Base-by-base conservation (phyloP, 2,797 vertebrate species). In the Glyptemys insculpta region DNA sequence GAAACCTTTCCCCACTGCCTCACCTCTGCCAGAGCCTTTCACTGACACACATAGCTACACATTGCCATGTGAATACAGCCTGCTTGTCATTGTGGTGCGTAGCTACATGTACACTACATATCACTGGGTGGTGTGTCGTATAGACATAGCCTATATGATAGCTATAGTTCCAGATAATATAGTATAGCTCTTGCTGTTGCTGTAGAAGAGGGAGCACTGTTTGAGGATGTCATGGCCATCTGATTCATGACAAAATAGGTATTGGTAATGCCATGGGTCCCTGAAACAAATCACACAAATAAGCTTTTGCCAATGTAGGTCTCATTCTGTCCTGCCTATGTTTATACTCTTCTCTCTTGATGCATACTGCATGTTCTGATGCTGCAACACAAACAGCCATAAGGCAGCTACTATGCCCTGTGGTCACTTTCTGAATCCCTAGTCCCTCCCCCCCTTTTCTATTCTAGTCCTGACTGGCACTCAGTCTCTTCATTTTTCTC, bases 91-190 rank as follows among this genome's bases (percentile, higher is more conserved):
- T n/a, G 31, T 65, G 34, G 31, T 8, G 34, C 19, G 62, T n/a
- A 65, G 34, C 14, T n/a, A n/a, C 15, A 18, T 2, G 59, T 65
- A n/a, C 14, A 59, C 29, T 59, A 34, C 29, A 31, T 6, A 15
- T 16, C 18, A 19, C 3, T 34, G 31, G 34, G 27, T n/a, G 7
- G 18, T 16, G 4, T 19, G 15, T 18, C 19, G 31, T n/a, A 34
- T 19, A n/a, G 62, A 65, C 5, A 18, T n/a, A 34, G 11, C 57
- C 12, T 82, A 81, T n/a, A 5, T 85, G 94, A 68, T 95, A 96
- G 88, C 94, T 96, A 95, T 72, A 62, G n/a, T 89, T 81, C 89
- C 94, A 94, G 90, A 94, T 88, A 93, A 97, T 85, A 47, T 57
- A 85, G 79, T 94, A 5, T 80, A 92, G 57, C 87, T 88, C 81